A percentile compares a stretch with the other conserved stretches of the same genome.
phyloP scores from a whole-genome alignment of 2,888 invertebrate species.

The Callyntrura sp. region DNA sequence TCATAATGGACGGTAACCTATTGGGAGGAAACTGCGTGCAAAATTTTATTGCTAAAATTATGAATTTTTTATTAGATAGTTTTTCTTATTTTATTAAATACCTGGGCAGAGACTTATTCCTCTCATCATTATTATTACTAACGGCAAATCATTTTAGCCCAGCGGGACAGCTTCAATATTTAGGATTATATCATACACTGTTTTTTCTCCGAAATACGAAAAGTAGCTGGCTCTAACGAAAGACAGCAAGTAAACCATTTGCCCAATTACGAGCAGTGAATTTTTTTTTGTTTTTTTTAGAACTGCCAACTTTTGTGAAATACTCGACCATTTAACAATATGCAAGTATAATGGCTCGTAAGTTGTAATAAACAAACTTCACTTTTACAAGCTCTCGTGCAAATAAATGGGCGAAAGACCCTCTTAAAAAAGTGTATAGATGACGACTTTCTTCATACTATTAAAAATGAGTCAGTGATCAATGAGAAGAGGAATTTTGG shows the following conservation, averaged over 20 bases:
- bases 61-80: slow-evolving; percentile 43
- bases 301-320: slow-evolving; percentile 44
- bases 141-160: slow-evolving; percentile 38
- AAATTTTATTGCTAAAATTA: slow-evolving; percentile 48
- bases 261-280: slow-evolving; percentile 53
- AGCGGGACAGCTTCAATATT: slow-evolving; percentile 20
- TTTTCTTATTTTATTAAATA: slow-evolving; percentile 44
- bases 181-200: no score
- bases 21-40: slow-evolving; percentile 17
- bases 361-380: no score
- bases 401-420: no score
- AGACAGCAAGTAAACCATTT: not conserved
- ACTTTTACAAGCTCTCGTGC: not conserved
- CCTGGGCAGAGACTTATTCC: no score
- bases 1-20: no score
- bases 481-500: slow-evolving; percentile 48
- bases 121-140: no score
- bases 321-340: slow-evolving; percentile 37
- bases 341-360: slow-evolving; percentile 53
- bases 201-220: not conserved
- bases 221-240: slow-evolving; percentile 21
- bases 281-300: slow-evolving; percentile 50
- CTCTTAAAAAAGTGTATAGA: not conserved
- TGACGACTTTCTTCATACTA: no score
- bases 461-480: slow-evolving; percentile 49